Base-by-base conservation (phyloP, 2,113 vertebrate genomes). In the Atlantisia rogersi region DNA sequence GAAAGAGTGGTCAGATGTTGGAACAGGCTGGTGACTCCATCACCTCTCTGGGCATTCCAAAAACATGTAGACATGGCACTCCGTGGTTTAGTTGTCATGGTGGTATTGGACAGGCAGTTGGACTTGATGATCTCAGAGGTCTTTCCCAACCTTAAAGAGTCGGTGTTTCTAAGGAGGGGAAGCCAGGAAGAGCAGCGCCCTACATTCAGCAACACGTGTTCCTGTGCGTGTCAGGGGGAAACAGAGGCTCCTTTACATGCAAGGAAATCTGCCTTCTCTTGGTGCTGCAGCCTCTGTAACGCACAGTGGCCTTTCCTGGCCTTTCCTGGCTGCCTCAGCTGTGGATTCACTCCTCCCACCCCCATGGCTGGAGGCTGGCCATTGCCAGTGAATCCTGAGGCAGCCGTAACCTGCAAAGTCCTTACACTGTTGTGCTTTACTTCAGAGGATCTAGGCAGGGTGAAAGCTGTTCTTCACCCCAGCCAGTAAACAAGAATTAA, bases 401-500 rank as follows among this genome's bases (percentile, higher is more conserved):
- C 26, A 68, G 70, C 25, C 4, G 9, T 37, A 74, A 48, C 91
- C 46, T 80, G n/a, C 50, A 81, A 92, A 91, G 52, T 87, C 32
- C 35, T 71, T 60, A 71, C 67, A 50, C 19, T 70, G 75, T 64
- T 22, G 9, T 46, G 48, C 15, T 84, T 95, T 78, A 28, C 42
- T 86, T 90, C 50, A 74, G 42, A 39, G 19, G 42, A 52, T 71
- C 28, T 46, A 71, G 25, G 29, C 32, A 59, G 78, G 37, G 74
- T 68, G 26, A 86, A 87, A 97, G 42, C 37, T 63, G 3, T 91
- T 78, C 2, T 71, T 94, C 75, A 80, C 58, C 15, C 22, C 44
- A 83, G 35, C 6, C 44, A 78, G 79, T 77, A 94, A 94, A 86
- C 53, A 90, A 65, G 82, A 92, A 90, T 86, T 94, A 86, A 92